Evolutionary conservation across 2,113 vertebrate species (phyloP).

Genomic region (Tragulus kanchil): DNA sequence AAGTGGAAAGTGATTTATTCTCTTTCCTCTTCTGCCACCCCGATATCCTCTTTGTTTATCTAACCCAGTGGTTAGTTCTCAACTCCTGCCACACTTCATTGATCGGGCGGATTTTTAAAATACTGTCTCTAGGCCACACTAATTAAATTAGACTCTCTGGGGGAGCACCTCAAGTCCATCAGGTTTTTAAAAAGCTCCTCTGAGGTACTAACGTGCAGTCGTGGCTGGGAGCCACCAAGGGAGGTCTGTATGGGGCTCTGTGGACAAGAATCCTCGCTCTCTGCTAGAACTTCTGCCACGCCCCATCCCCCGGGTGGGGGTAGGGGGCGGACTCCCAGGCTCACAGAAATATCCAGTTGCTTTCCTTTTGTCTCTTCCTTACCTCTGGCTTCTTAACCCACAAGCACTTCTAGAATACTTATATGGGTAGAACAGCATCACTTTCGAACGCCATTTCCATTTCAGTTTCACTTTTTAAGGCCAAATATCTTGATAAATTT

Average conservation of each 20-base stretch:
- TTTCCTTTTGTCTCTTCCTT: neutral
- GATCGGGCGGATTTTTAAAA: conserved; percentile 53
- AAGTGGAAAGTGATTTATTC: neutral
- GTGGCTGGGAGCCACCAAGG: neutral
- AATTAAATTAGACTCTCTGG: conserved; percentile 70
- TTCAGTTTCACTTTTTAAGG: neutral
- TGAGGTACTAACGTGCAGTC: neutral
- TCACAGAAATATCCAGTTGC: neutral
- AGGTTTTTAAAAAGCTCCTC: neutral
- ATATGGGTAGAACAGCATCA: neutral
- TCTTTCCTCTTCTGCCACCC: neutral
- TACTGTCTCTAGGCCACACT: conserved; percentile 14
- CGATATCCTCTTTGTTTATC: neutral
- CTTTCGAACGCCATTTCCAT: neutral
- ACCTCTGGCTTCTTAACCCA: neutral
- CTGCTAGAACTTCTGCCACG: neutral
- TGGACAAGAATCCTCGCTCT: neutral
- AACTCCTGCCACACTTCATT: conserved; percentile 61
- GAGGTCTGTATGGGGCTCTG: neutral
- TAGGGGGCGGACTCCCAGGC: neutral
- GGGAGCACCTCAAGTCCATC: neutral
- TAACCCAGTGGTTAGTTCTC: conserved; percentile 22
- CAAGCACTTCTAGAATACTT: neutral
- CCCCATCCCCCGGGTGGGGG: neutral
- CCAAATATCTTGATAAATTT: neutral